A percentile compares a stretch with the other conserved stretches of the same genome.
These are phyloP conservation scores for Apodemia duryi DNA, from an alignment of 2,888 invertebrate genomes.

Conservation along the genomic window DNA sequence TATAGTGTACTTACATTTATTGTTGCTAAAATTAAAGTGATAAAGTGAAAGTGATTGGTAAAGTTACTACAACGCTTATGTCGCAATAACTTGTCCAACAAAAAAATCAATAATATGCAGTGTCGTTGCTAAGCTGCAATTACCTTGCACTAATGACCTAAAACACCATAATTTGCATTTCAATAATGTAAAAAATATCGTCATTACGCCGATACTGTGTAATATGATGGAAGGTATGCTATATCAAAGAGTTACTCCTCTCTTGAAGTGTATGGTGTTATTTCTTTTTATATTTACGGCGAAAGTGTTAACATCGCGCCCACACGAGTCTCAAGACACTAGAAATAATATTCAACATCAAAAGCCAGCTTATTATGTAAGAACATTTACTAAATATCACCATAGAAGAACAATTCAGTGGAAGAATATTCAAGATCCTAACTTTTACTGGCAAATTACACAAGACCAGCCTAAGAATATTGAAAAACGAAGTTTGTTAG, in stretches of 20 bases:
- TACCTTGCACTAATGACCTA: slow-evolving; percentile 38
- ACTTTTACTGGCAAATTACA: slow-evolving; percentile 41
- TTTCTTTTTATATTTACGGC: slow-evolving; percentile 72
- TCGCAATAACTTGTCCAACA: slow-evolving; percentile 29
- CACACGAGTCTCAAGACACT: slow-evolving; percentile 58
- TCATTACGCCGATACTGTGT: background rate
- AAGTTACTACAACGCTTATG: slow-evolving; percentile 21
- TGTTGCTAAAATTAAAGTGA: background rate
- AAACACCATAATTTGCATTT: slow-evolving; percentile 24
- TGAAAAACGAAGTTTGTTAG: slow-evolving; percentile 52
- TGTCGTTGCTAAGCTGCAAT: slow-evolving; percentile 48
- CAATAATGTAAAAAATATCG: slow-evolving; percentile 25
- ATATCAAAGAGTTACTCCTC: slow-evolving; percentile 58
- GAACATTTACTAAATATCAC: slow-evolving; percentile 71
- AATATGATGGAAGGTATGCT: slow-evolving; percentile 61
- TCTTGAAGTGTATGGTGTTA: slow-evolving; percentile 66
- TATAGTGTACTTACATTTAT: background rate
- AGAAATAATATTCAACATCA: slow-evolving; percentile 58
- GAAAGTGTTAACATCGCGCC: slow-evolving; percentile 65
- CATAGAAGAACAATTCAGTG: slow-evolving; percentile 66
- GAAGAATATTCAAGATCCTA: slow-evolving; percentile 47
- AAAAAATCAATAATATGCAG: slow-evolving; percentile 51
- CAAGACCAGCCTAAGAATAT: slow-evolving; percentile 46
- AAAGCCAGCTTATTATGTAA: slow-evolving; percentile 64
- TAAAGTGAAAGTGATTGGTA: slow-evolving; percentile 1